Evolutionary conservation across 2,797 vertebrate genomes (phyloP).

Genomic region (Heterohyrax brucei): DNA sequence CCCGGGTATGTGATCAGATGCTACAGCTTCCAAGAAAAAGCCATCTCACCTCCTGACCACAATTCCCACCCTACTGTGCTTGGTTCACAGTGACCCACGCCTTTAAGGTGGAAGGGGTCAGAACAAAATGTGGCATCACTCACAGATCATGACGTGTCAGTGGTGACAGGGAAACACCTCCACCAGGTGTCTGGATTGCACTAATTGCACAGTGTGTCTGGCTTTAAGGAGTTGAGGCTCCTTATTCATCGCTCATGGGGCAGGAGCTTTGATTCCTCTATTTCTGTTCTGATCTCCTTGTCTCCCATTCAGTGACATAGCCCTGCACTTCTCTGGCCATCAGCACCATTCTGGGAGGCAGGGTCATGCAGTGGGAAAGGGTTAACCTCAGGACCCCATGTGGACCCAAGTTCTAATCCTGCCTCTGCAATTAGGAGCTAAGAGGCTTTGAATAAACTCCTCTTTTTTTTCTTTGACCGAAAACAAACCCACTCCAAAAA

Average conservation of each 20-base stretch:
- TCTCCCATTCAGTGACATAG: background rate
- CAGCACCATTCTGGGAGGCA: background rate
- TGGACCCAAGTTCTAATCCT: background rate
- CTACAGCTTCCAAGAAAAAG: background rate
- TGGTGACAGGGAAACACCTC: background rate
- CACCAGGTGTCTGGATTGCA: background rate
- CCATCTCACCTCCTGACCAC: background rate
- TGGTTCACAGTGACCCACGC: fast-evolving
- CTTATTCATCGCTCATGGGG: background rate
- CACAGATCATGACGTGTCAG: background rate
- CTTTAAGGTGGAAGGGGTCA: background rate
- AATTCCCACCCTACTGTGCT: background rate
- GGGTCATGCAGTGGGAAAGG: background rate
- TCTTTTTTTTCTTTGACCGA: no score
- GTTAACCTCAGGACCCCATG: background rate
- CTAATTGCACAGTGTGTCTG: background rate
- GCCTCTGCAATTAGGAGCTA: background rate
- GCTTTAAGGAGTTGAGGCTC: background rate
- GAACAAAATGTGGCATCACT: no score
- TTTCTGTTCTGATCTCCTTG: background rate
- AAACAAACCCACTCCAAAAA: no score
- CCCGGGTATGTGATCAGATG: background rate
- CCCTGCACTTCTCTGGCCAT: background rate
- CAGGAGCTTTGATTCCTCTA: background rate
- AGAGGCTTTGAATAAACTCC: background rate